phyloP scores from a whole-genome alignment of 2,113 vertebrate species.

The Hepsetus odoe region DNA sequence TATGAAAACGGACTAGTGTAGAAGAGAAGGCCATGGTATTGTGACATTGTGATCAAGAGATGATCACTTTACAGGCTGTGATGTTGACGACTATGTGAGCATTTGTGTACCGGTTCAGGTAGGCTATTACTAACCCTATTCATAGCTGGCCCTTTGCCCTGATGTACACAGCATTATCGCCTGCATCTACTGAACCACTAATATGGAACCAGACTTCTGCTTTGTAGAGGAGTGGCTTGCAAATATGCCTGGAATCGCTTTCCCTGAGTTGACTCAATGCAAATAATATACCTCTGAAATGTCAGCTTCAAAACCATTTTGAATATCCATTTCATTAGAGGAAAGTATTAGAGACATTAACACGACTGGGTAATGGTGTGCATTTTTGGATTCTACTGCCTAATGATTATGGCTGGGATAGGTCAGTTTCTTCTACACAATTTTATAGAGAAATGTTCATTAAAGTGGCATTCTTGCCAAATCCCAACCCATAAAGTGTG shows the following conservation, averaged over 20 bases:
- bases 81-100: not conserved
- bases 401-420: not conserved
- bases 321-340: slow-evolving; percentile 2
- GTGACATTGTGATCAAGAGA: not conserved
- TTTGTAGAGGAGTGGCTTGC: not conserved
- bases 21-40: too few relatives aligned
- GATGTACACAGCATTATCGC: not conserved
- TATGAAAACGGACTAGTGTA: not conserved
- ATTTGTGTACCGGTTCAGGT: not conserved
- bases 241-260: not conserved
- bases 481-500: too few relatives aligned
- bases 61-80: not conserved
- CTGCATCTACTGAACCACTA: not conserved
- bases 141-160: not conserved
- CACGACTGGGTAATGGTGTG: not conserved
- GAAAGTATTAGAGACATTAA: not conserved
- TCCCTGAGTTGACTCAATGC: not conserved
- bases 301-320: not conserved
- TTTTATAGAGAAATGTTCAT: not conserved
- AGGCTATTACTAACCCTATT: not conserved
- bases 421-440: not conserved
- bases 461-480: too few relatives aligned
- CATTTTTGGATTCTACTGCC: not conserved
- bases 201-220: not conserved
- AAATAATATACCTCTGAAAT: not conserved